phyloP scores from a whole-genome alignment of 2,113 vertebrate genomes.

The Suncus etruscus region DNA sequence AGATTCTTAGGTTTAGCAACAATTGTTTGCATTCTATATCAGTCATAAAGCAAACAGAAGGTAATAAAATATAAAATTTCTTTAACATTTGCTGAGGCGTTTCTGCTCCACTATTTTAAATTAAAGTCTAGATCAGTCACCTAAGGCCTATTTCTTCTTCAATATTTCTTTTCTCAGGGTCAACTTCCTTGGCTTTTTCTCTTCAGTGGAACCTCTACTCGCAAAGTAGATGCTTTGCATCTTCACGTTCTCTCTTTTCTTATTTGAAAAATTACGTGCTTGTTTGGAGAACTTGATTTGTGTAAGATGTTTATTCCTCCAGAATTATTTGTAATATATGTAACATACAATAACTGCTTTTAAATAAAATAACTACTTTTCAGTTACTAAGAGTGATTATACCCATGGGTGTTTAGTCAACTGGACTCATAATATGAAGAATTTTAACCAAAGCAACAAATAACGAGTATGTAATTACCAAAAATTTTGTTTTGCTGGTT shows the following conservation, averaged over 20 bases:
- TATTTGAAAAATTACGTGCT: background rate
- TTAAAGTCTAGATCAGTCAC: slow-evolving; percentile 18
- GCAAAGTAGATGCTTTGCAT: background rate
- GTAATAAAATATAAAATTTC: slow-evolving; percentile 61
- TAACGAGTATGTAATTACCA: background rate
- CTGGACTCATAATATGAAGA: background rate
- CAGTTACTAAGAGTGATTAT: background rate
- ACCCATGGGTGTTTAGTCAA: background rate
- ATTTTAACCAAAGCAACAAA: background rate
- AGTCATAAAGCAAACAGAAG: slow-evolving; percentile 70
- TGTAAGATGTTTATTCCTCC: background rate
- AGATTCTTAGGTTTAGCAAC: slow-evolving; percentile 56
- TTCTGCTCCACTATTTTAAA: slow-evolving; percentile 9
- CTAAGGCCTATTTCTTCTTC: background rate
- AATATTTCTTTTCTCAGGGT: background rate
- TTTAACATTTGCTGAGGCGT: slow-evolving; percentile 52
- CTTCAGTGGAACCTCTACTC: background rate
- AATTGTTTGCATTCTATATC: slow-evolving; percentile 68
- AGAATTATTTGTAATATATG: background rate
- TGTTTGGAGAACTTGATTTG: background rate
- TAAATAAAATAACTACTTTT: background rate
- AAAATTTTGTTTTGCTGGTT: background rate
- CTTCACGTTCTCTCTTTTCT: background rate
- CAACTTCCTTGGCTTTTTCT: background rate
- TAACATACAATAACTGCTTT: background rate